Conservation (phyloP, 2,888 invertebrate genomes). For the Rhagium mordax region DNA sequence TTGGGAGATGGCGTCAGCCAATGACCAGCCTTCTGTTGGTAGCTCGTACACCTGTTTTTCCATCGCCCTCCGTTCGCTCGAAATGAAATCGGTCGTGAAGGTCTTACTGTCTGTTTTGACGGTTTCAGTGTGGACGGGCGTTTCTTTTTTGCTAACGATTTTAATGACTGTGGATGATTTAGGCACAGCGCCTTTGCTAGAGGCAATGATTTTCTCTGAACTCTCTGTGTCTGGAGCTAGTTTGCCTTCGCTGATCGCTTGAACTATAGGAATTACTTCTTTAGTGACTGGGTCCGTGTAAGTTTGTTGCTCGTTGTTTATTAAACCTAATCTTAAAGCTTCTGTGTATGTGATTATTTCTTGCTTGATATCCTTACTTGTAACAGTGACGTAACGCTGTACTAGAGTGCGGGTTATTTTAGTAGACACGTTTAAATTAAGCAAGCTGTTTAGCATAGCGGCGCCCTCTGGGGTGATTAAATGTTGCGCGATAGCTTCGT, state of each 20-base stretch:
- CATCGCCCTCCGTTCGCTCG: slow-evolving; percentile 69
- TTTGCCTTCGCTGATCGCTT: slow-evolving; percentile 83
- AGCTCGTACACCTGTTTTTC: slow-evolving; percentile 84
- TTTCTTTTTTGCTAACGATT: slow-evolving; percentile 53
- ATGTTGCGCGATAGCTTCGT: slow-evolving; percentile 88
- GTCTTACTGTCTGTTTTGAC: slow-evolving; percentile 24
- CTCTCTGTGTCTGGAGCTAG: slow-evolving; percentile 74
- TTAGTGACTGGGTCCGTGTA: slow-evolving; percentile 85
- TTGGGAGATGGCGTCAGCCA: slow-evolving; percentile 87
- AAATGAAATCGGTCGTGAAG: slow-evolving; percentile 68
- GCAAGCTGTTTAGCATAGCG: slow-evolving; percentile 85
- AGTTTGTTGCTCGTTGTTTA: slow-evolving; percentile 84
- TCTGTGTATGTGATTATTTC: slow-evolving; percentile 83
- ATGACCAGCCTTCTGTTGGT: slow-evolving; percentile 87
- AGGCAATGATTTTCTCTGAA: slow-evolving; percentile 58
- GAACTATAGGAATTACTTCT: slow-evolving; percentile 81
- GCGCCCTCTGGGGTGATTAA: slow-evolving; percentile 92
- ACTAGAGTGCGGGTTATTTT: slow-evolving; percentile 90
- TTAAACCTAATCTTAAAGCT: slow-evolving; percentile 83
- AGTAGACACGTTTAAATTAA: slow-evolving; percentile 90
- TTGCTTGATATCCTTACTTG: slow-evolving; percentile 75
- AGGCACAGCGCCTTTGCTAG: slow-evolving; percentile 54
- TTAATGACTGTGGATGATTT: slow-evolving; percentile 56
- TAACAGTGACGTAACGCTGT: slow-evolving; percentile 85
- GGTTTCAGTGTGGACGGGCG: slow-evolving; percentile 36